Evolutionary conservation across 2,888 invertebrate species (phyloP).

Genomic region (Sinodicranocentrus sp.): DNA sequence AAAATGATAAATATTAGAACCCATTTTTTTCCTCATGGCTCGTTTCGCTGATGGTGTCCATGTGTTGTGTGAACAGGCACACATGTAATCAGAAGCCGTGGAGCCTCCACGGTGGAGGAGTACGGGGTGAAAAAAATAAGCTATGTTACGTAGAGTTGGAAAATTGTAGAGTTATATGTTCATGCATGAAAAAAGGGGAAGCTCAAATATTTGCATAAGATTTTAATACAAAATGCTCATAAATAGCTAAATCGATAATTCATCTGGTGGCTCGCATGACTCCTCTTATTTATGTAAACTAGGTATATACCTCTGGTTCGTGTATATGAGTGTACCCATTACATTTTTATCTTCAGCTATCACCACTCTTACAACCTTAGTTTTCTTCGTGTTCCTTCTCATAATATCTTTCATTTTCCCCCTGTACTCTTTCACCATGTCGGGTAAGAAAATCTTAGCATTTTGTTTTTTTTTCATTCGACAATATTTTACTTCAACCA

Average conservation of each 20-base stretch:
- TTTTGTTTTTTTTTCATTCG: constrained; percentile 11
- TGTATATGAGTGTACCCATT: neutral
- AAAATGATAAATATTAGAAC: constrained; percentile 30
- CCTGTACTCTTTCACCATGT: neutral
- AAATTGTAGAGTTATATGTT: neutral
- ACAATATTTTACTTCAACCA: neutral
- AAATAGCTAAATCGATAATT: constrained; percentile 58
- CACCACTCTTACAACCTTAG: neutral
- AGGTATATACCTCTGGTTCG: neutral
- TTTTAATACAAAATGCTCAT: constrained; percentile 45
- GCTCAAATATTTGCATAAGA: constrained; percentile 45
- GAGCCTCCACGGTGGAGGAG: too few relatives aligned
- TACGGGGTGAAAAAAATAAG: neutral
- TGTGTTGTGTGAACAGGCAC: neutral
- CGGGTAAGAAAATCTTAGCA: neutral
- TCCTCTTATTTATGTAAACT: neutral
- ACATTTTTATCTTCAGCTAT: neutral
- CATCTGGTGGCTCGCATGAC: constrained; percentile 32
- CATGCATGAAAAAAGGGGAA: constrained; percentile 19
- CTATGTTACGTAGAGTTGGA: neutral
- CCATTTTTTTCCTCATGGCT: constrained; percentile 8
- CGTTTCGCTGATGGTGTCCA: neutral
- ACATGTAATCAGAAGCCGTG: neutral
- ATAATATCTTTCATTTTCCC: neutral
- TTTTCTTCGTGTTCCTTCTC: neutral